Percentiles rank a stretch among this genome's conserved stretches.
Conservation (phyloP, 2,888 invertebrate genomes). For the Microchrysa polita region DNA sequence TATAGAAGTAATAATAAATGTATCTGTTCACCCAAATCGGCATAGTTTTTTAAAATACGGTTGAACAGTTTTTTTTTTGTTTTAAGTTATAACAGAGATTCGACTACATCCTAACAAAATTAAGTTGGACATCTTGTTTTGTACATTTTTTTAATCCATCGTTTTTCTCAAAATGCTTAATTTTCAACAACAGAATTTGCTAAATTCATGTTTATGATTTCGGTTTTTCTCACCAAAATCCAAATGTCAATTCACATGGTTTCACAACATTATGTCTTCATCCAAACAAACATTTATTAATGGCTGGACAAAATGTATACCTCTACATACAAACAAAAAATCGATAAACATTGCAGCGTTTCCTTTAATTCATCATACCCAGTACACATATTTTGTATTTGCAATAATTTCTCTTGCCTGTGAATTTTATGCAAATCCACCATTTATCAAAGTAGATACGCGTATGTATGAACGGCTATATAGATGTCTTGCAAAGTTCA, state of each 20-base stretch:
- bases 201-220: background rate
- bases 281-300: background rate
- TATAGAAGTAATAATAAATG: too few species aligned
- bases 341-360: background rate
- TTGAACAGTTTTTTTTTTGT: too few species aligned
- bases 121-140: too few species aligned
- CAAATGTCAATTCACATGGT: constrained; percentile 35
- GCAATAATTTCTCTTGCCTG: background rate
- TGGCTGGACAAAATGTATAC: background rate
- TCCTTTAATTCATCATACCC: background rate
- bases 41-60: too few species aligned
- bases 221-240: background rate
- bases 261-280: constrained; percentile 12
- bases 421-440: background rate
- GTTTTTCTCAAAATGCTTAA: too few species aligned
- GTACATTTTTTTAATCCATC: too few species aligned
- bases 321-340: background rate
- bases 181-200: background rate
- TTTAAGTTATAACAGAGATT: too few species aligned
- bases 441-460: background rate
- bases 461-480: too few species aligned
- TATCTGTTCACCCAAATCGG: too few species aligned
- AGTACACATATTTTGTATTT: background rate
- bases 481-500: constrained; percentile 17
- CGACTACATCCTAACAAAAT: too few species aligned